Conservation (phyloP, 2,113 vertebrate species). For the Tragulus kanchil region DNA sequence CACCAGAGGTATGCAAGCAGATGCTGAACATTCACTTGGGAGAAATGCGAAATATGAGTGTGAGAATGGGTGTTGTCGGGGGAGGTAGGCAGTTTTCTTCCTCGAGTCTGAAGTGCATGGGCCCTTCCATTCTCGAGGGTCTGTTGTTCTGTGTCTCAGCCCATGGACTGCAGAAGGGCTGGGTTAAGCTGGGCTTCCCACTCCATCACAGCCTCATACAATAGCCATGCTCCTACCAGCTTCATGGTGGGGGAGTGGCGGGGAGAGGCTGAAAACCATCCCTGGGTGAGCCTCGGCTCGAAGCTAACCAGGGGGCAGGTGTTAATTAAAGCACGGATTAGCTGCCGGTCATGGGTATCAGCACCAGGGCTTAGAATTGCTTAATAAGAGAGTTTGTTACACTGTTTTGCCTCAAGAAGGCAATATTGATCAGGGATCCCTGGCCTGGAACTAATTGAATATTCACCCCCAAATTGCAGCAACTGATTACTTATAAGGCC, state of each 20-base stretch:
- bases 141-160: background rate
- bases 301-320: conserved; percentile 23
- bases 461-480: conserved; percentile 67
- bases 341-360: conserved; percentile 23
- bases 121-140: background rate
- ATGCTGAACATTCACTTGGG: background rate
- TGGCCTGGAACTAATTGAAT: conserved; percentile 76
- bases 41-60: background rate
- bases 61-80: no score
- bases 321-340: conserved; percentile 70
- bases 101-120: background rate
- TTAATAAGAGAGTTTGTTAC: conserved; percentile 73
- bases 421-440: conserved; percentile 73
- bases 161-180: background rate
- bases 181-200: background rate
- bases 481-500: conserved; percentile 54
- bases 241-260: background rate
- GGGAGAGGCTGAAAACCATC: background rate
- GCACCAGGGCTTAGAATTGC: conserved; percentile 47
- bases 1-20: background rate
- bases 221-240: background rate
- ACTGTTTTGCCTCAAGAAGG: conserved; percentile 63
- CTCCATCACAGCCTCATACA: background rate
- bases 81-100: background rate
- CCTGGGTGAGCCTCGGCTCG: background rate